Base-by-base conservation (phyloP, 2,113 vertebrate genomes). In the Hippopotamus amphibius region DNA sequence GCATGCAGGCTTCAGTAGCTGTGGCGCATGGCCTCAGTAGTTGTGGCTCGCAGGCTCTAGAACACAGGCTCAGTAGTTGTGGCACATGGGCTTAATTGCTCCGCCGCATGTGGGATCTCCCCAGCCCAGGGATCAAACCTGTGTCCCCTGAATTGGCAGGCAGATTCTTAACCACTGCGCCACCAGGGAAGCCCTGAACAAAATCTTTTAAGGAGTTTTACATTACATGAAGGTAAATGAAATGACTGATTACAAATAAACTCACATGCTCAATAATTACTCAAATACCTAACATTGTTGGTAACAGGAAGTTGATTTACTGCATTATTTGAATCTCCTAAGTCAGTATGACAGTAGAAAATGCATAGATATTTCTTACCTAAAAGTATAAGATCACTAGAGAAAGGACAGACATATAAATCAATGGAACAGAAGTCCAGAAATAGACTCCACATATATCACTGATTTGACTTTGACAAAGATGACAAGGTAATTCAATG, bases 191-290 rank as follows among this genome's bases (percentile, higher is more conserved):
- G 37, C 37, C 37, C n/a, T 41, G 16, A 87, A 92, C 26, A 68
- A 83, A 76, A 65, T 41, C 14, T 26, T 93, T 48, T 76, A 63
- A 41, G n/a, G 72, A 59, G 66, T 37, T 71, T 71, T 55, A 92
- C 10, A 71, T 72, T 80, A n/a, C 57, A 55, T 7, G 1, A 55
- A 74, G 33, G 48, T 30, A 95, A 87, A 57, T 65, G 57, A 82
- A 30, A 94, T 55, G 57, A 94, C 28, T 50, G 41, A 87, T 88
- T 81, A 88, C 46, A 92, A 63, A 92, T 72, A 66, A 74, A 88
- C 14, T 68, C 41, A 68, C 68, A 50, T 72, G 48, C 16, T 72
- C 80, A 90, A 33, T 76, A 66, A 95, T 57, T 88, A 96, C 33
- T 83, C 41, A 83, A 61, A 76, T 66, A 68, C 19, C 41, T 88